These are phyloP conservation scores for Carollia perspicillata DNA, from an alignment of 2,113 vertebrate species.

Conservation along the genomic window DNA sequence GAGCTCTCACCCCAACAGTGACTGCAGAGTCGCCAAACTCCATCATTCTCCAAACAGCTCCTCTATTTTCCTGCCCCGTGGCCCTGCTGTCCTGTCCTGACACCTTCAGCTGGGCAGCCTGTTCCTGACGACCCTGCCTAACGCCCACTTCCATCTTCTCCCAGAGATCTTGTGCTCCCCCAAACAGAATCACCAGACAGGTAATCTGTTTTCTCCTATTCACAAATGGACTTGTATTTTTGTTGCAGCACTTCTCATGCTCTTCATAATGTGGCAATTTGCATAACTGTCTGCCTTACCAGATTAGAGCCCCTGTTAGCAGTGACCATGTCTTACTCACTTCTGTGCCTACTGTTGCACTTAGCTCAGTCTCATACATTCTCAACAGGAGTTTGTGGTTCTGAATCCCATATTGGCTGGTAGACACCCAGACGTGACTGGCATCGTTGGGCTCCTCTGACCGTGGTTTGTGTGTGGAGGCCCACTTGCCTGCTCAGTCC, in stretches of 20 bases:
- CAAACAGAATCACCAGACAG: not conserved
- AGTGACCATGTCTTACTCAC: not conserved
- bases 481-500: not conserved
- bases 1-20: not conserved
- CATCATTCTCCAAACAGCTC: not conserved
- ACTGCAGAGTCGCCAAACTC: not conserved
- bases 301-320: not conserved
- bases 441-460: not conserved
- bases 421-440: not conserved
- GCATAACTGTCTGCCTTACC: not conserved
- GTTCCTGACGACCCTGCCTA: not conserved
- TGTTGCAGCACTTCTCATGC: not conserved
- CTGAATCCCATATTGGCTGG: not conserved
- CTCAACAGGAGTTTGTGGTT: not conserved
- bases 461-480: not conserved
- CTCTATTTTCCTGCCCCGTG: not conserved
- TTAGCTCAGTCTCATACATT: not conserved
- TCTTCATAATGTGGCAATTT: not conserved
- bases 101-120: not conserved
- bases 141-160: not conserved
- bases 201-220: not conserved
- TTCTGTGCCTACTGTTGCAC: not conserved
- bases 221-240: not conserved
- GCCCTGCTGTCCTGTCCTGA: not conserved
- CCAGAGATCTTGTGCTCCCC: not conserved